Evolutionary conservation across 2,797 vertebrate species (phyloP).

Genomic region (Poliocrania exsul): DNA sequence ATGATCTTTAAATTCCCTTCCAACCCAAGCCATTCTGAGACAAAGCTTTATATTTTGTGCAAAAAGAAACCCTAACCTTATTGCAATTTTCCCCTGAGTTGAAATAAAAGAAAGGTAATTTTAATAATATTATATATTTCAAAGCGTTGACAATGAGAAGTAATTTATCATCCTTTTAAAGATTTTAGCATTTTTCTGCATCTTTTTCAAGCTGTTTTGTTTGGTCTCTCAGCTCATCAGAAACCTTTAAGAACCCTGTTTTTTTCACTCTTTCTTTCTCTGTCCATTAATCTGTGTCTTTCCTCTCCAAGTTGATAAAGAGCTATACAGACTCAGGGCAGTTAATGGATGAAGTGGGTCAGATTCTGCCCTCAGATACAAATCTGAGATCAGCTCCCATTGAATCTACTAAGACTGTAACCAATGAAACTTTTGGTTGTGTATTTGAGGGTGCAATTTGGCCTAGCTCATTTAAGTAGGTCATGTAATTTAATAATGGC

Average conservation of each 20-base stretch:
- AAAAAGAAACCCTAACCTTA: neutral
- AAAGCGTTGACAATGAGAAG: neutral
- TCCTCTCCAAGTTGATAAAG: slow-evolving; percentile 5
- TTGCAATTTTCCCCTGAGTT: neutral
- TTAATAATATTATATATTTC: neutral
- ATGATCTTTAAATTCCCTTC: neutral
- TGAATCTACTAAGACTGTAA: neutral
- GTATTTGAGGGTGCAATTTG: neutral
- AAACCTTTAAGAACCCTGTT: neutral
- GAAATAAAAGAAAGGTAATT: neutral
- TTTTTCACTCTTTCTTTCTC: neutral
- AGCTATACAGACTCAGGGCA: neutral
- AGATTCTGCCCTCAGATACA: slow-evolving; percentile 24
- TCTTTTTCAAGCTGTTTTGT: neutral
- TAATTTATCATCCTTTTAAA: neutral
- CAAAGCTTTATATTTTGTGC: neutral
- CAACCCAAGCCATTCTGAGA: neutral
- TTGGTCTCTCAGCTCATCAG: neutral
- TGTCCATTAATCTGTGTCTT: slow-evolving; percentile 18
- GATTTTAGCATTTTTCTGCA: neutral
- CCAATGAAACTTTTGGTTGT: neutral
- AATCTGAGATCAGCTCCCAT: neutral
- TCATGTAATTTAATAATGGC: slow-evolving; percentile 21
- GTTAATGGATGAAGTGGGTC: slow-evolving; percentile 33
- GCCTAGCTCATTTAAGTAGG: neutral